Percentiles rank a stretch among this genome's conserved stretches.
phyloP scores from a whole-genome alignment of 2,797 vertebrate genomes.

The Micrastur ruficollis region DNA sequence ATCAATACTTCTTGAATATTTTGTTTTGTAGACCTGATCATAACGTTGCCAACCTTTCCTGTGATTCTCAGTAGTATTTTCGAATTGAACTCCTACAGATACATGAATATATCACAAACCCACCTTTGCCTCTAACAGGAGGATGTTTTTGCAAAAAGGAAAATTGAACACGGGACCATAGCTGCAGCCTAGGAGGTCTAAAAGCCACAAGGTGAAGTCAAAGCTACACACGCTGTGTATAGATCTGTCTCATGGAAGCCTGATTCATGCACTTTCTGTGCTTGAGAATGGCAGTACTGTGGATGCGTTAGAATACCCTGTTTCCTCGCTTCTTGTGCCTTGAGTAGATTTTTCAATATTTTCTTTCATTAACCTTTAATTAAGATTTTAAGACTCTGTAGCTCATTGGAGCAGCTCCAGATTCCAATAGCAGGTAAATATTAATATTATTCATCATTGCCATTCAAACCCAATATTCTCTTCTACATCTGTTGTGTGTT shows the following conservation, averaged over 20 bases:
- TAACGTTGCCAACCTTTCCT: neutral
- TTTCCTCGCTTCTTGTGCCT: neutral
- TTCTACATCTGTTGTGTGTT: neutral
- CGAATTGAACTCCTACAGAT: neutral
- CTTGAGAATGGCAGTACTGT: neutral
- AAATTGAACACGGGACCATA: neutral
- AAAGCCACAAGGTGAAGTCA: neutral
- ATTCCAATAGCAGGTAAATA: constrained; percentile 1
- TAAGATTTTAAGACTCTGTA: neutral
- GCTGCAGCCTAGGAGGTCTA: neutral
- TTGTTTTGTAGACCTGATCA: neutral
- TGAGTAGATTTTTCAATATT: neutral
- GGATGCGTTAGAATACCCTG: neutral
- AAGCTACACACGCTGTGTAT: neutral
- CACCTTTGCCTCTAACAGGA: neutral
- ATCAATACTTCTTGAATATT: neutral
- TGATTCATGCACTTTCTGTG: neutral
- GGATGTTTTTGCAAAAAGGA: neutral
- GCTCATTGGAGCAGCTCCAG: neutral
- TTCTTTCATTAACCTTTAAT: constrained; percentile 37
- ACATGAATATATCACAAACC: neutral
- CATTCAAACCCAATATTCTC: neutral
- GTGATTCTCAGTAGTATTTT: neutral
- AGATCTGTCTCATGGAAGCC: neutral
- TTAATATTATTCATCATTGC: constrained; percentile 17